Percentiles rank a stretch among this genome's conserved stretches.
Conservation (phyloP, 2,113 vertebrate species). For the Sinosuthora webbiana region DNA sequence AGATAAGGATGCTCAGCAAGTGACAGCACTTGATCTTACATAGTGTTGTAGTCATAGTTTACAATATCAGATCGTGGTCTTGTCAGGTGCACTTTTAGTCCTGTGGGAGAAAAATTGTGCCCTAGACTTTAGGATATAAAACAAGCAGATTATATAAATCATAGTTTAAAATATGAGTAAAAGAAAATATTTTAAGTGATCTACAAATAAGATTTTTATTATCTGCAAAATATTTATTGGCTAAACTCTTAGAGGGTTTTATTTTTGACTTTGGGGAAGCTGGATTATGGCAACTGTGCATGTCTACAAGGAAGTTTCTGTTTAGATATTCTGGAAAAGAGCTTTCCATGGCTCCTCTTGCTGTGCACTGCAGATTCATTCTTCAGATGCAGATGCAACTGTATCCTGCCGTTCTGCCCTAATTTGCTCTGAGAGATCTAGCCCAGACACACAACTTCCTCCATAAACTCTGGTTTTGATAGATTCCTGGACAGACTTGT, state of each 20-base stretch:
- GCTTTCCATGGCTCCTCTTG: background rate
- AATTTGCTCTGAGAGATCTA: background rate
- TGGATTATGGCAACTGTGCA: background rate
- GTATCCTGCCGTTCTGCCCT: background rate
- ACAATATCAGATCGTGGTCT: background rate
- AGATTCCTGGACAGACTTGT: fast-evolving
- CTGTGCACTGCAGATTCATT: background rate
- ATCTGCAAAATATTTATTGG: background rate
- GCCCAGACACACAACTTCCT: background rate
- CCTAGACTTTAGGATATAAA: background rate
- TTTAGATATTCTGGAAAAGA: background rate
- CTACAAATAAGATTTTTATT: background rate
- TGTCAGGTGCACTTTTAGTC: background rate
- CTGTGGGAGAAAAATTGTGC: background rate
- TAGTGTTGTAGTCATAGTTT: background rate
- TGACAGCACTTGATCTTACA: background rate
- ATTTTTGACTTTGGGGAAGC: background rate
- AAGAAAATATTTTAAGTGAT: background rate
- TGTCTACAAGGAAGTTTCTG: background rate
- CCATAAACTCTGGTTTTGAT: background rate
- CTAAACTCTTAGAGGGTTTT: background rate
- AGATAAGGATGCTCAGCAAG: background rate
- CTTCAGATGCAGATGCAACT: background rate
- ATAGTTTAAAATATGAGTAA: background rate
- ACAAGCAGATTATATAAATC: background rate